Conservation (phyloP, 2,797 vertebrate species). For the Falco peregrinus region DNA sequence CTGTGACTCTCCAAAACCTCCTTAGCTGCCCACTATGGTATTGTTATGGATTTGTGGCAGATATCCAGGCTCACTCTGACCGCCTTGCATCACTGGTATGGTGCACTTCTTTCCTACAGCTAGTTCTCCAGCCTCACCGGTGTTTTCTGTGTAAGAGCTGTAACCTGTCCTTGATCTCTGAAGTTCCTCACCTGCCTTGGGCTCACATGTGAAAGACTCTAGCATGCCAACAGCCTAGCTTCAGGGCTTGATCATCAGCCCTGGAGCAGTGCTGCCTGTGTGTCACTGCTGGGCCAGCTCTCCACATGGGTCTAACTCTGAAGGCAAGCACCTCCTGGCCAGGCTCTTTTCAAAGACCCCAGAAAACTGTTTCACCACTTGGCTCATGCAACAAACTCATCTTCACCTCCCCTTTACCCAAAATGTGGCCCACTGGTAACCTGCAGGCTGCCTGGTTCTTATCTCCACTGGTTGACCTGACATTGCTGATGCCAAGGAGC, state of each 20-base stretch:
- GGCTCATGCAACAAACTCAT: not conserved
- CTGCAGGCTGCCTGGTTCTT: not conserved
- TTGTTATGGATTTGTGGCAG: not conserved
- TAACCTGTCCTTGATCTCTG: not conserved
- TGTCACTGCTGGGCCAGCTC: not conserved
- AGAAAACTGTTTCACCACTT: not conserved
- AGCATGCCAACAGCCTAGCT: not conserved
- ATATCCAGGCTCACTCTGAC: not conserved
- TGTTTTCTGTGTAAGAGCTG: not conserved
- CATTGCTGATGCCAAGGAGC: not conserved
- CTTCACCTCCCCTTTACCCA: not conserved
- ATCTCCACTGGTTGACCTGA: not conserved
- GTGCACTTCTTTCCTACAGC: not conserved
- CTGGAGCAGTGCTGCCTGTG: not conserved
- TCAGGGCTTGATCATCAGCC: not conserved
- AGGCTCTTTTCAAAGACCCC: not conserved
- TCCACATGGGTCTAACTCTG: not conserved
- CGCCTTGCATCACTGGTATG: not conserved
- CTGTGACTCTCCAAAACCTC: not conserved
- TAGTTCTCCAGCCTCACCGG: not conserved
- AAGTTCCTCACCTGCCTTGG: not conserved
- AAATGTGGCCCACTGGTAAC: not conserved
- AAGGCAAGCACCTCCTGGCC: not conserved
- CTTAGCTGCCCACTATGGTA: not conserved
- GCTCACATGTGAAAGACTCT: rapidly evolving